Percentiles rank a stretch among this genome's conserved stretches.
Evolutionary conservation across 64 coral and sea anemone species (phyloP).

Genomic region (Exaiptasia diaphana): DNA sequence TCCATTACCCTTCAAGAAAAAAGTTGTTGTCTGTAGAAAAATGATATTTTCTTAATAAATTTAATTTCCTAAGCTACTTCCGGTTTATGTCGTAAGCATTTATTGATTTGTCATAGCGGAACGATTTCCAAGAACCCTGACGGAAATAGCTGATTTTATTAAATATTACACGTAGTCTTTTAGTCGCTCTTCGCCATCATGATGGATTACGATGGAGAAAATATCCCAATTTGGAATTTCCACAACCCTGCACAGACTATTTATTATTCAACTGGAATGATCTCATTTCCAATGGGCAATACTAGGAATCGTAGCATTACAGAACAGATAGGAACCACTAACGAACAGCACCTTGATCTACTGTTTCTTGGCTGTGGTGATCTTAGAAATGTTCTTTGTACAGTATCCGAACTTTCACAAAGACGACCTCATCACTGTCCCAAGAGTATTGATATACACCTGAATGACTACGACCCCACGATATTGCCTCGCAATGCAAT

Average conservation of each 20-base stretch:
- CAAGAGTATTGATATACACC: conserved; percentile 29
- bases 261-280: conserved; percentile 22
- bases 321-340: conserved; percentile 27
- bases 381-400: conserved; percentile 55
- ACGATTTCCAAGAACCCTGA: too few relatives aligned
- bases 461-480: conserved; percentile 60
- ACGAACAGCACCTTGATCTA: conserved; percentile 26
- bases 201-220: conserved; percentile 23
- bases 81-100: too few relatives aligned
- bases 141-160: too few relatives aligned
- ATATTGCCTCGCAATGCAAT: conserved; percentile 53
- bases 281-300: conserved; percentile 43
- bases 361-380: conserved; percentile 50
- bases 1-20: too few relatives aligned
- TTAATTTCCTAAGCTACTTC: too few relatives aligned
- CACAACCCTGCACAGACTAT: conserved; percentile 52
- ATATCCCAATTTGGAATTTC: conserved; percentile 37
- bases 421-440: conserved; percentile 20
- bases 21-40: too few relatives aligned
- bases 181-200: too few relatives aligned
- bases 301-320: conserved; percentile 30
- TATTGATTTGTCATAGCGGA: too few relatives aligned
- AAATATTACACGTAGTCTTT: too few relatives aligned
- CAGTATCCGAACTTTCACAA: conserved; percentile 29
- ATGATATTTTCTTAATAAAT: too few relatives aligned